Conservation (phyloP, 2,113 vertebrate species). For the Oenanthe oenanthe region DNA sequence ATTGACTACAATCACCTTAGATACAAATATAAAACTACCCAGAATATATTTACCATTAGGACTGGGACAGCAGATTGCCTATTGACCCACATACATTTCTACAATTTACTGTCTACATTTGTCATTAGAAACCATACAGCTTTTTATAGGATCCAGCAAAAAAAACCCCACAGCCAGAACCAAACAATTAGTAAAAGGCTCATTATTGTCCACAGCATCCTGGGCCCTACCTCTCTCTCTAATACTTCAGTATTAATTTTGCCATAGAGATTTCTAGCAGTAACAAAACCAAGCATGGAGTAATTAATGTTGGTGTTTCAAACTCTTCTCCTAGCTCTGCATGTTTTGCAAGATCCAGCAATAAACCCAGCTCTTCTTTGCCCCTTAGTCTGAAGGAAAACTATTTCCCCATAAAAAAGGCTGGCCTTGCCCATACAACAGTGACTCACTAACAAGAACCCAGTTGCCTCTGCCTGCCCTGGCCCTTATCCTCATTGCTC, state of each 20-base stretch:
- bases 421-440: background rate
- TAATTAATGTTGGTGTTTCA: background rate
- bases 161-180: background rate
- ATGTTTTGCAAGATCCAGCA: background rate
- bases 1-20: background rate
- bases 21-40: background rate
- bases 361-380: background rate
- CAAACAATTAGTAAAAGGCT: background rate
- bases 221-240: background rate
- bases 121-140: background rate
- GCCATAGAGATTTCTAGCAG: background rate
- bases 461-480: background rate
- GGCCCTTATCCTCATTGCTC: background rate
- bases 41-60: background rate
- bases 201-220: background rate
- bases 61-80: background rate
- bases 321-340: background rate
- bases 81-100: background rate
- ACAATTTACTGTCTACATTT: background rate
- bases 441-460: background rate
- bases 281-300: background rate
- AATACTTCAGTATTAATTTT: background rate
- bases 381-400: background rate
- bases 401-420: background rate
- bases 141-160: background rate